Percentiles rank a stretch among this genome's conserved stretches.
Conservation (phyloP, 2,797 vertebrate species). For the Brachyrhaphis roseni region DNA sequence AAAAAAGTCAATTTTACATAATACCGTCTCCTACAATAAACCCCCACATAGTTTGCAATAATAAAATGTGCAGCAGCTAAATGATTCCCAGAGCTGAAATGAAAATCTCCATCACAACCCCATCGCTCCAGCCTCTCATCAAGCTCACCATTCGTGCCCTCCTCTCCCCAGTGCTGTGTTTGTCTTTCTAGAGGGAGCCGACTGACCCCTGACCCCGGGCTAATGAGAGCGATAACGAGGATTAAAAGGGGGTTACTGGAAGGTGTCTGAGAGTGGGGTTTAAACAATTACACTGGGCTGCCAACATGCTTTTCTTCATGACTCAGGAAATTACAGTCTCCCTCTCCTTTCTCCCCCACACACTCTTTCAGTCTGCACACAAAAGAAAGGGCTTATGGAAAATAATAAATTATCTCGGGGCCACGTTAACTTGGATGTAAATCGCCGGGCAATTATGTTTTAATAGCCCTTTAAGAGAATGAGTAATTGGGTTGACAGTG, state of each 20-base stretch:
- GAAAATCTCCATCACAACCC: conserved; percentile 23
- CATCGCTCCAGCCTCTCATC: conserved; percentile 30
- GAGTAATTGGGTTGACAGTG: conserved; percentile 84
- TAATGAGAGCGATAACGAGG: conserved; percentile 82
- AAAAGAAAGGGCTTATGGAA: conserved; percentile 84
- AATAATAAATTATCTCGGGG: conserved; percentile 85
- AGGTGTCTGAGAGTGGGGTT: conserved; percentile 79
- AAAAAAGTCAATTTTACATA: neutral
- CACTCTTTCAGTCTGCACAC: conserved; percentile 67
- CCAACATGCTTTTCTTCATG: conserved; percentile 80
- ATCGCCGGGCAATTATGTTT: conserved; percentile 87
- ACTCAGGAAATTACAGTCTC: conserved; percentile 82
- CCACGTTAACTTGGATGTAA: conserved; percentile 86
- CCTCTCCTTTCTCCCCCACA: conserved; percentile 49
- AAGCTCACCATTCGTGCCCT: conserved; percentile 51
- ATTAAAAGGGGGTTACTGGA: conserved; percentile 80
- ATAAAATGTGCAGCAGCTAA: conserved; percentile 13
- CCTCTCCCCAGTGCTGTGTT: conserved; percentile 65
- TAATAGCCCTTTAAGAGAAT: conserved; percentile 87
- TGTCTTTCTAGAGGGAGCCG: conserved; percentile 72
- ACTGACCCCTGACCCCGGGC: conserved; percentile 71
- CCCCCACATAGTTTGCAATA: neutral
- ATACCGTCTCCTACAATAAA: neutral
- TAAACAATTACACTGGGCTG: conserved; percentile 81
- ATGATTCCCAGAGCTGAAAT: neutral